Percentiles rank a stretch among this genome's conserved stretches.
Evolutionary conservation across 2,113 vertebrate genomes (phyloP).

Genomic region (Cercocebus atys): DNA sequence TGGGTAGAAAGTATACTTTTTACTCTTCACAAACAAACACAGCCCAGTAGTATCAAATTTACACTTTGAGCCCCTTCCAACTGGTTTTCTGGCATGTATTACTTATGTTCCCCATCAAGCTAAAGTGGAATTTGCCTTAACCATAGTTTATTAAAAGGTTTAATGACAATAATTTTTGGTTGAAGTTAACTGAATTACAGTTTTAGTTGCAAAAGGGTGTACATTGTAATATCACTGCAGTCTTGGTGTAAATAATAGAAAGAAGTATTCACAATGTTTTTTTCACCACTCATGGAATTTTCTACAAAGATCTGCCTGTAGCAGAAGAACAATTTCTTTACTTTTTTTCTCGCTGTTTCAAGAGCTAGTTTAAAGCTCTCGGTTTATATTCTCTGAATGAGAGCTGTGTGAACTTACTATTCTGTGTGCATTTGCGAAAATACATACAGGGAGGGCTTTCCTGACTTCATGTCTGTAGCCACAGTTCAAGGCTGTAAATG

Average conservation of each 20-base stretch:
- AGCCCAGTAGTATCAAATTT: conserved; percentile 41
- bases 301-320: conserved; percentile 29
- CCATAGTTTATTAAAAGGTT: conserved; percentile 42
- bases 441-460: neutral
- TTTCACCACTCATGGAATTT: conserved; percentile 39
- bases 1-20: neutral
- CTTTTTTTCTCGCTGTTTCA: neutral
- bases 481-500: neutral
- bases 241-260: conserved; percentile 33
- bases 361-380: neutral
- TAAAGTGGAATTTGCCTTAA: conserved; percentile 51
- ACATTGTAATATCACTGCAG: conserved; percentile 21
- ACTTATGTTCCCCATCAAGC: conserved; percentile 50
- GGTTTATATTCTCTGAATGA: neutral
- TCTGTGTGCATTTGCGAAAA: conserved; percentile 46
- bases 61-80: conserved; percentile 37
- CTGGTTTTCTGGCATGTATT: conserved; percentile 59
- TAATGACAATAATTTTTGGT: conserved; percentile 69
- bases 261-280: neutral
- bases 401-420: neutral
- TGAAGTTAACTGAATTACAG: conserved; percentile 68
- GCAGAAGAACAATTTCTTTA: neutral
- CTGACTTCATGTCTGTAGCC: neutral
- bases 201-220: conserved; percentile 60
- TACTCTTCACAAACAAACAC: neutral